These are phyloP conservation scores for Neostethus bicornis DNA, from an alignment of 2,797 vertebrate genomes.

Conservation along the genomic window DNA sequence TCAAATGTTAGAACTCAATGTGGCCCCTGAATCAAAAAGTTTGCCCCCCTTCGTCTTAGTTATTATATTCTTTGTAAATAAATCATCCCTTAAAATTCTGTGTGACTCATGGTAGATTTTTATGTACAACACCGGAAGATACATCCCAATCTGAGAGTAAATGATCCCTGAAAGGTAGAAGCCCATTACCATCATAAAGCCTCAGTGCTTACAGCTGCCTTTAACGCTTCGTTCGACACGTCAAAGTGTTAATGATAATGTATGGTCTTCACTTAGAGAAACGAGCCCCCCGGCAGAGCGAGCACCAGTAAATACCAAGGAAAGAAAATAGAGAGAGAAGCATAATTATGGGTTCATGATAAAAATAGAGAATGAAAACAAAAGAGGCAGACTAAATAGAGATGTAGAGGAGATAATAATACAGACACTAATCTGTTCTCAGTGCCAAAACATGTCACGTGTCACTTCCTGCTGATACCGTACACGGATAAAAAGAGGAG, in stretches of 20 bases:
- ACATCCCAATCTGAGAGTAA: background rate
- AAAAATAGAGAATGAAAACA: background rate
- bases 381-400: background rate
- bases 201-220: constrained; percentile 26
- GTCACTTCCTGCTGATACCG: constrained; percentile 41
- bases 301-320: background rate
- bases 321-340: background rate
- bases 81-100: too few relatives aligned
- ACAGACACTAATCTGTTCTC: constrained; percentile 46
- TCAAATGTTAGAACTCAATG: too few relatives aligned
- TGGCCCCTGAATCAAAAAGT: too few relatives aligned
- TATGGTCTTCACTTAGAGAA: constrained; percentile 41
- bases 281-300: constrained; percentile 1
- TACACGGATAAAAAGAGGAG: background rate
- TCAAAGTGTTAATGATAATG: constrained; percentile 35
- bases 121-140: background rate
- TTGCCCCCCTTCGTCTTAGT: too few relatives aligned
- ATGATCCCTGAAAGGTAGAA: constrained; percentile 21
- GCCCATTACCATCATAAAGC: constrained; percentile 23
- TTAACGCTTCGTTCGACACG: background rate
- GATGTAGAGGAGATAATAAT: constrained; percentile 28
- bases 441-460: constrained; percentile 45
- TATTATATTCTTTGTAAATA: too few relatives aligned
- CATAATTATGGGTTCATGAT: constrained; percentile 23
- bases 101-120: too few relatives aligned